Base-by-base conservation (phyloP, 2,797 vertebrate genomes). In the Gouania willdenowi region DNA sequence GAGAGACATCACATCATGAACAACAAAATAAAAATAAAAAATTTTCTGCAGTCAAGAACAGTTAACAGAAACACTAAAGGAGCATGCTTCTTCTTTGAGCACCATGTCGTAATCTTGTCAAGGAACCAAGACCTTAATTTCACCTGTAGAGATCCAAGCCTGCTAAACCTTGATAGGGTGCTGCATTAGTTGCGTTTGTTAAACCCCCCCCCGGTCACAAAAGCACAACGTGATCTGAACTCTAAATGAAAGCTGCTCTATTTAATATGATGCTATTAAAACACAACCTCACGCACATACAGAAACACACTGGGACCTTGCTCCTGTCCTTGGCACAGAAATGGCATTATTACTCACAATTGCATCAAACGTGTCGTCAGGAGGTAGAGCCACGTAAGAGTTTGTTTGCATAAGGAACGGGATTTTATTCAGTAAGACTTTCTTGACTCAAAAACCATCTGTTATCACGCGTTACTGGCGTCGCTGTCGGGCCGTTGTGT, bases 241-340 rank as follows among this genome's bases (percentile, higher is more conserved):
- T 13, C 3, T 41, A 41, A 75, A 75, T 64, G 50, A 75, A 70
- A 70, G 40, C 66, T 41, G 67, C 73, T 71, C 67, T 45, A 60
- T 77, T 82, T 69, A 79, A 78, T 65, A 53, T 44, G 58, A 22
- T 52, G 61, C 72, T 66, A 75, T 77, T 79, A 72, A 66, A 75
- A 56, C 48, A 30, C 52, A 57, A 46, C 38, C 53, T 65, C 18
- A 19, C 18, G 6, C 18, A 6, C 18, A 6, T 18, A 19, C 18
- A 19, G 18, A 19, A 18, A 19, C 18, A 19, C 18, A 19, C 18
- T 28, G 50, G 67, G 71, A 79, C 77, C 75, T 81, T 82, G 74
- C 13, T 37, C 23, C 61, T 74, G 81, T 74, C 77, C 81, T 79
- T 81, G 81, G 71, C 70, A 71, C 61, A 60, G 53, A 72, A 44